Conservation (phyloP, 2,888 invertebrate genomes). For the Adineta ricciae region DNA sequence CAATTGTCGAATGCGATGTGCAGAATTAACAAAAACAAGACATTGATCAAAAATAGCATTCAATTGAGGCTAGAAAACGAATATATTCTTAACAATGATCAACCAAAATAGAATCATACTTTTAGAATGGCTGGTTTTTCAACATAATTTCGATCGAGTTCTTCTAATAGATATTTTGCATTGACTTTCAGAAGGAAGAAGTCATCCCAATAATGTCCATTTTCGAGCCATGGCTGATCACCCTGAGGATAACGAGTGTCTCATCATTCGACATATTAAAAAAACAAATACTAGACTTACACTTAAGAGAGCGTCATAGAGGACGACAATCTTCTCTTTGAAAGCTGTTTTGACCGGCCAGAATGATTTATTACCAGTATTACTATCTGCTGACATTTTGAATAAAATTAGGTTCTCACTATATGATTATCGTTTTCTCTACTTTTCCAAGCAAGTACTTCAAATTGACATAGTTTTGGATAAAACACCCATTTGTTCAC, state of each 20-base stretch:
- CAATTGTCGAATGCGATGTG: conserved; percentile 11
- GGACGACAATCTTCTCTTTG: conserved; percentile 82
- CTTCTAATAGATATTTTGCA: conserved; percentile 34
- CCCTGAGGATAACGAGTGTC: conserved; percentile 53
- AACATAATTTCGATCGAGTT: not conserved
- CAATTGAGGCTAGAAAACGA: conserved; percentile 25
- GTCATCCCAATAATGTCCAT: conserved; percentile 89
- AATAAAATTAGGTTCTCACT: not conserved
- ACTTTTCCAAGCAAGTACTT: too few relatives aligned
- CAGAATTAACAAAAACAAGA: not conserved
- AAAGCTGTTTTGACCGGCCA: conserved; percentile 42
- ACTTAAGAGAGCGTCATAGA: conserved; percentile 81
- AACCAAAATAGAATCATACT: not conserved
- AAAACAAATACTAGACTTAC: conserved; percentile 41
- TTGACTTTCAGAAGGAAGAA: conserved; percentile 84
- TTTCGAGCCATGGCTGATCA: conserved; percentile 72
- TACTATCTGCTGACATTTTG: not conserved
- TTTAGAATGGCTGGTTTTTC: not conserved
- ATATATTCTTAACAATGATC: not conserved
- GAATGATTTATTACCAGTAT: not conserved
- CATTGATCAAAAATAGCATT: conserved; percentile 4
- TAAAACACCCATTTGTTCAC: not conserved
- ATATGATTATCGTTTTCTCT: too few relatives aligned
- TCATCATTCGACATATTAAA: too few relatives aligned
- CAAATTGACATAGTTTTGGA: too few relatives aligned